phyloP scores from a whole-genome alignment of 2,113 vertebrate species.

The Dipodomys ordii region DNA sequence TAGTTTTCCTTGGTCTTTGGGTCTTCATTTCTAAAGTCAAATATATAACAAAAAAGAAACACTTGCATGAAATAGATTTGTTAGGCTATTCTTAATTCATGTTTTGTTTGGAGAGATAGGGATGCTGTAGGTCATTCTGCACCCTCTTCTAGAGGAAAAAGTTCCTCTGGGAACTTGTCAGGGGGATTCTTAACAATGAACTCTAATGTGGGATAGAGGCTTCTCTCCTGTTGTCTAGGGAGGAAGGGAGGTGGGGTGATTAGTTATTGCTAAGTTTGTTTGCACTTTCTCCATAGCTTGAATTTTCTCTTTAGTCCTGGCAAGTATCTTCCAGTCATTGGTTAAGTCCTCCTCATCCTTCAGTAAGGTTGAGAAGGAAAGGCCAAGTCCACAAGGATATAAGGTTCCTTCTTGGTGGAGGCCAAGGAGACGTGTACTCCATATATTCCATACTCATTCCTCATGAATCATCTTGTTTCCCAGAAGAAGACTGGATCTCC shows the following conservation, averaged over 20 bases:
- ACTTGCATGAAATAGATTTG: not conserved
- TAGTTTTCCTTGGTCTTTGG: not conserved
- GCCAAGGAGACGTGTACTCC: fast-evolving
- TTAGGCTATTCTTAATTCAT: not conserved
- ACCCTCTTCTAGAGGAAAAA: not conserved
- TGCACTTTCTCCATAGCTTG: not conserved
- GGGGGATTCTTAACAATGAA: not conserved
- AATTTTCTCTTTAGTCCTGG: not conserved
- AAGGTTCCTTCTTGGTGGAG: fast-evolving
- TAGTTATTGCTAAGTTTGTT: not conserved
- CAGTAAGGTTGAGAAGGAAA: not conserved
- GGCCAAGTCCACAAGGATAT: not conserved
- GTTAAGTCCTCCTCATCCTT: not conserved
- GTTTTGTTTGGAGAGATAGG: not conserved
- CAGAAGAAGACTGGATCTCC: not conserved
- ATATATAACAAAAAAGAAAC: not conserved
- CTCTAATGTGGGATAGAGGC: not conserved
- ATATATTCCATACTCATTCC: not conserved
- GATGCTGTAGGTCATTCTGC: not conserved
- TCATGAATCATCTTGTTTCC: not conserved
- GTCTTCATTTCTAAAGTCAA: not conserved
- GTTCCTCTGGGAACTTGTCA: not conserved
- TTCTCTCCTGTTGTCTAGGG: not conserved
- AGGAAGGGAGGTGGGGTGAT: too few species aligned
- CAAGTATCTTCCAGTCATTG: not conserved